Base-by-base conservation (phyloP, 2,888 invertebrate genomes). In the Dugesia japonica region DNA sequence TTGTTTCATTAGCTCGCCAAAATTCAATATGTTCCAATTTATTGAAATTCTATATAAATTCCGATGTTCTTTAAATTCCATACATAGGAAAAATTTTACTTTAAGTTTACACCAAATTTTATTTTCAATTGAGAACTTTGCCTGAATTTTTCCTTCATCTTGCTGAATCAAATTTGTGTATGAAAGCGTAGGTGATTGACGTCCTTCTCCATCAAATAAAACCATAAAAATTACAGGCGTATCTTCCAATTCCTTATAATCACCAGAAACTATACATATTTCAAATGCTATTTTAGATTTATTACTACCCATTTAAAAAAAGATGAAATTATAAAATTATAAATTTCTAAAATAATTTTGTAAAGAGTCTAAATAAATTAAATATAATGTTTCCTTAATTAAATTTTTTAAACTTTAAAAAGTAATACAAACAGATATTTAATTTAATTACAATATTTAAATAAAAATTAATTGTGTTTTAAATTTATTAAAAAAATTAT, bases 211-310 rank as follows among this genome's bases (percentile, higher is more conserved):
- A 78, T 85, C 86, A 71, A 83, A 81, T 0, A 86, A 79, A 20
- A 81, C 79, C 0, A 85, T 80, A 78, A 81, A 81, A 1, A 86
- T 83, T 75, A 84, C 84, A 27, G 85, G 85, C 78, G 85, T 85
- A 0, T 84, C 84, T 0, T 84, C 84, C 0, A 85, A 82, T 23
- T 81, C 81, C 78, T 82, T 82, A 31, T 82, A 81, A 79, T 86
- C 85, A 0, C 86, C 86, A 0, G 86, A 86, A 42, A 82, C 82
- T 1, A 86, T 85, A 77, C 83, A 83, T 1, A 85, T 81, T 26
- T 77, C 77, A 78, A 77, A 77, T 23, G 77, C 77, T n/a, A 77
- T 71, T 72, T 77, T 77, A 0, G 78, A 78, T 33, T 71, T 33
- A 77, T 56, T 78, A 17, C 38, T 38, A 1, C 77, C 77, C 77